Conservation (phyloP, 1,140 invertebrate species). For the Vanessa atalanta region DNA sequence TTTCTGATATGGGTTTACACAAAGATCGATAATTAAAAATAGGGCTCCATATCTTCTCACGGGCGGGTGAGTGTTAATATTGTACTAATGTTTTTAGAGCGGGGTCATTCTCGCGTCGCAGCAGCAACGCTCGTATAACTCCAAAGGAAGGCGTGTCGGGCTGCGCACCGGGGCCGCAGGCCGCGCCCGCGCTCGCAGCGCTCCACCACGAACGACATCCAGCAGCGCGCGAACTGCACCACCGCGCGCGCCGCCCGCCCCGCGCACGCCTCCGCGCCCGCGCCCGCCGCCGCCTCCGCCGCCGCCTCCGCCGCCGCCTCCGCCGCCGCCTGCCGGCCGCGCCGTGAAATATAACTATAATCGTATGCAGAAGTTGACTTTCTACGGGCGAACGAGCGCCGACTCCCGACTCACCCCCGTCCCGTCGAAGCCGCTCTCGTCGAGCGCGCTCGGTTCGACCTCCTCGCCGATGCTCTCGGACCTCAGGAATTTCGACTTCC, state of each 20-base stretch:
- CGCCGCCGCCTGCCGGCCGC: not conserved
- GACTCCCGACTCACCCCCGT: constrained; percentile 35
- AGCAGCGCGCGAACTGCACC: constrained; percentile 89
- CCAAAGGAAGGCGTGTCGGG: no score
- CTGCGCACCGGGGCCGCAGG: constrained; percentile 84
- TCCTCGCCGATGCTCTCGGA: constrained; percentile 69
- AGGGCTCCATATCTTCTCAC: no score
- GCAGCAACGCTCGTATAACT: no score
- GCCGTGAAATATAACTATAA: no score
- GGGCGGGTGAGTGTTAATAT: no score
- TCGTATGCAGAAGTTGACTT: no score
- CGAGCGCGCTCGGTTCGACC: constrained; percentile 42
- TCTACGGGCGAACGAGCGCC: no score
- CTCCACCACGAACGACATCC: constrained; percentile 93
- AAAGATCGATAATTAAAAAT: no score
- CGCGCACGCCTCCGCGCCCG: constrained; percentile 53
- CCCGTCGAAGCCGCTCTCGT: constrained; percentile 27
- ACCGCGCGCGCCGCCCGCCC: constrained; percentile 48
- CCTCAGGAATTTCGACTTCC: constrained; percentile 48
- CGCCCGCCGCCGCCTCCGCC: constrained; percentile 19
- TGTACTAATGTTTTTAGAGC: no score
- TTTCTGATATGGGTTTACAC: no score
- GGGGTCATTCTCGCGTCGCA: no score
- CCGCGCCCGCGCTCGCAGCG: constrained; percentile 92
- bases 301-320: constrained; percentile 6